phyloP scores from a whole-genome alignment of 1,140 invertebrate genomes.

The Cherax quadricarinatus region DNA sequence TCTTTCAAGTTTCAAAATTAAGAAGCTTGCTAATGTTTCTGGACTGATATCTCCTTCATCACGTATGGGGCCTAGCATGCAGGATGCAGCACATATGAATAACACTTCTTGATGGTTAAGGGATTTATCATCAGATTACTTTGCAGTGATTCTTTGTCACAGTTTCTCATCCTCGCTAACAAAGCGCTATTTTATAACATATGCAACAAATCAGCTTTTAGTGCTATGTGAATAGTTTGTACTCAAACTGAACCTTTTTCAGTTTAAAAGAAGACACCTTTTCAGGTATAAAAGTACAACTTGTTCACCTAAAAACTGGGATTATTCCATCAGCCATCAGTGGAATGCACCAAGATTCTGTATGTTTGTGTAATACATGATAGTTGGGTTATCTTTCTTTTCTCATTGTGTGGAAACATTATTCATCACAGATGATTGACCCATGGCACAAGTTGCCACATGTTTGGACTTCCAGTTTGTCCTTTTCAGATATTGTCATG shows the following conservation, averaged over 20 bases:
- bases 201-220: neutral
- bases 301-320: neutral
- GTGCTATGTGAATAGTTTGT: neutral
- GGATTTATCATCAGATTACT: neutral
- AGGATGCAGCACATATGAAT: neutral
- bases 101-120: slow-evolving; percentile 26
- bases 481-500: too few relatives aligned
- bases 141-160: neutral
- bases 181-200: neutral
- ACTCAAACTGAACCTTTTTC: neutral
- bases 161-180: neutral
- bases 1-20: neutral
- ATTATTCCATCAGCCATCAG: neutral
- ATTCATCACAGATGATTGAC: neutral
- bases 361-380: neutral
- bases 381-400: neutral
- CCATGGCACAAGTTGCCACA: neutral
- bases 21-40: neutral
- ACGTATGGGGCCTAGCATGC: slow-evolving; percentile 33
- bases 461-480: neutral
- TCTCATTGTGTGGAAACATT: neutral
- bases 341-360: neutral
- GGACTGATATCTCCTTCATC: neutral
- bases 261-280: neutral
- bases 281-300: neutral